phyloP scores from a whole-genome alignment of 2,797 vertebrate genomes.

The Tympanoctomys barrerae region DNA sequence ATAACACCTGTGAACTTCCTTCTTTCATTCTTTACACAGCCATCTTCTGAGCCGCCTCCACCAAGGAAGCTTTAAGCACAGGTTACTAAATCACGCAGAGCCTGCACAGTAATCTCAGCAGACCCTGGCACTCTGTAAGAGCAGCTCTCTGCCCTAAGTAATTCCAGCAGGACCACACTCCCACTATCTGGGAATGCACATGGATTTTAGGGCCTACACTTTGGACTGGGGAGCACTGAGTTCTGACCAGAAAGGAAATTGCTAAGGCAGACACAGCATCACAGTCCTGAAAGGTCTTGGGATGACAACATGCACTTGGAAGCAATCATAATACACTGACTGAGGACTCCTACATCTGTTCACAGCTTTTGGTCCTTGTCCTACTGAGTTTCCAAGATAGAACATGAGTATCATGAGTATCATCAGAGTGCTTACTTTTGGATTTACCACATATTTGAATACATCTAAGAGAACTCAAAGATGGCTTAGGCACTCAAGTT shows the following conservation, averaged over 20 bases:
- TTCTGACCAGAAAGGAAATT: neutral
- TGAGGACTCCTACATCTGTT: neutral
- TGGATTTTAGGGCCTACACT: neutral
- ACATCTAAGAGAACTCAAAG: neutral
- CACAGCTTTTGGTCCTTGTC: neutral
- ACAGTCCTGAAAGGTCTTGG: neutral
- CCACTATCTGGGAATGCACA: neutral
- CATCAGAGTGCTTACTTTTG: neutral
- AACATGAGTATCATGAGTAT: neutral
- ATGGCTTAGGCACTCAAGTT: neutral
- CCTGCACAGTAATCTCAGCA: no score
- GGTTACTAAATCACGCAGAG: no score
- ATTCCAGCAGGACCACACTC: neutral
- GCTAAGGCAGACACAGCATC: neutral
- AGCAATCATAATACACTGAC: neutral
- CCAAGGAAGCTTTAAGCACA: no score
- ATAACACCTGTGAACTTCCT: neutral
- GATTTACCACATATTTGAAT: neutral
- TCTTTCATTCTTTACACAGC: no score
- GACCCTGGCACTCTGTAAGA: neutral
- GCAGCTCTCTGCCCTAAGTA: neutral
- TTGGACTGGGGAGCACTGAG: no score
- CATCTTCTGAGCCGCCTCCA: no score
- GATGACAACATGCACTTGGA: neutral
- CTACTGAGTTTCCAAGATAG: neutral